These are phyloP conservation scores for Leuciscus idus DNA, from an alignment of 2,113 vertebrate genomes.

Conservation along the genomic window DNA sequence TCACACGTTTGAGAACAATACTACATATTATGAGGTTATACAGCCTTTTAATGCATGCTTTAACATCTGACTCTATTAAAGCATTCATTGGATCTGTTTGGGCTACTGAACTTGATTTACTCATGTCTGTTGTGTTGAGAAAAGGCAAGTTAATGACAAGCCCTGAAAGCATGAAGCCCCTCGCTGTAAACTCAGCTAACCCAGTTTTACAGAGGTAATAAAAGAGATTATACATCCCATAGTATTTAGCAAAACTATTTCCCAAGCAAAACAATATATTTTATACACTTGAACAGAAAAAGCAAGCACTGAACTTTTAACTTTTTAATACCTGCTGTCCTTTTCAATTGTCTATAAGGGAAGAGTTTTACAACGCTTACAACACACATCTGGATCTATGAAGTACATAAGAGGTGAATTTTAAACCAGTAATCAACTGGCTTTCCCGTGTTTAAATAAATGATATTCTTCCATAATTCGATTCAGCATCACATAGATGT, in stretches of 20 bases:
- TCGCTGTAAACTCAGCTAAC: constrained; percentile 5
- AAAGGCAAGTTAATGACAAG: background rate
- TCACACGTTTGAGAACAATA: background rate
- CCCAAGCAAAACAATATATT: background rate
- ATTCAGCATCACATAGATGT: background rate
- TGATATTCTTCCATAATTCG: background rate
- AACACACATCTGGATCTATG: constrained; percentile 23
- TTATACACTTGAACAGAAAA: background rate
- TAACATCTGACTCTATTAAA: constrained; percentile 2
- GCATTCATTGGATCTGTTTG: background rate
- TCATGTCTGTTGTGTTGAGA: constrained; percentile 23
- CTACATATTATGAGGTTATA: background rate
- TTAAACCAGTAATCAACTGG: background rate
- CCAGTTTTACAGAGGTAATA: constrained; percentile 29
- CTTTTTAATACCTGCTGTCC: background rate
- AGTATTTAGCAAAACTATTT: background rate
- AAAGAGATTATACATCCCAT: constrained; percentile 9
- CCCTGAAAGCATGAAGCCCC: background rate
- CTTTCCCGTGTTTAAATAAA: constrained; percentile 17
- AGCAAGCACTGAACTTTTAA: background rate
- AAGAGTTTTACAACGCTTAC: background rate
- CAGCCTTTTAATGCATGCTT: background rate
- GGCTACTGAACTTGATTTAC: constrained; percentile 13
- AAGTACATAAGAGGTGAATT: constrained; percentile 2
- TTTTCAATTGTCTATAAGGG: background rate